Evolutionary conservation across 2,797 vertebrate genomes (phyloP).

Genomic region (Odontamblyopus lacepedii): DNA sequence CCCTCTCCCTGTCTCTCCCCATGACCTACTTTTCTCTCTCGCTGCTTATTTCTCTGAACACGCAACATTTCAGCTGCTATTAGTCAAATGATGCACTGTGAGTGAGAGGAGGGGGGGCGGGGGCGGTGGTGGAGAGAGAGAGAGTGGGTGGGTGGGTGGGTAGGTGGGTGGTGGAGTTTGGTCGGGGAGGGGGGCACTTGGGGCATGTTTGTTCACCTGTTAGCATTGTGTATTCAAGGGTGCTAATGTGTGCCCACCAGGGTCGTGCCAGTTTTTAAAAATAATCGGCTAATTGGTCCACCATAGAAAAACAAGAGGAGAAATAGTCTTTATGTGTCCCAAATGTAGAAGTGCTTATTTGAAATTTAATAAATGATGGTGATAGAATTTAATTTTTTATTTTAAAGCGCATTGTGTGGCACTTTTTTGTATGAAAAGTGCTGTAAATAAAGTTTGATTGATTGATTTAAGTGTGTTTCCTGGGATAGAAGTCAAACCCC

Average conservation of each 20-base stretch:
- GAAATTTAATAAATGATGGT: neutral
- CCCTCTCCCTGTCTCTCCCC: conserved; percentile 14
- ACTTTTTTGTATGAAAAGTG: too few relatives aligned
- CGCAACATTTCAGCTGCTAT: conserved; percentile 72
- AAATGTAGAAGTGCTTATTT: neutral
- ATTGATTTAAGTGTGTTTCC: neutral
- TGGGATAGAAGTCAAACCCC: too few relatives aligned
- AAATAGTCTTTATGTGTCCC: too few relatives aligned
- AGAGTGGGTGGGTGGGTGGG: neutral
- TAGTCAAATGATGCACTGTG: conserved; percentile 67
- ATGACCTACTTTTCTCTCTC: conserved; percentile 66
- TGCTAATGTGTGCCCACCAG: conserved; percentile 41
- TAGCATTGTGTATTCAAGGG: conserved; percentile 50
- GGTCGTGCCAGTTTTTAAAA: conserved; percentile 32
- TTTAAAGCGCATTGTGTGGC: too few relatives aligned
- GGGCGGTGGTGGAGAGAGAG: conserved; percentile 9
- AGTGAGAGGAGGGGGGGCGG: conserved; percentile 24
- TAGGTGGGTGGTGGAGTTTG: conserved; percentile 11
- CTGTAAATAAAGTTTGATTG: too few relatives aligned
- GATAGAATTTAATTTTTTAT: neutral
- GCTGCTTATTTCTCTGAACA: conserved; percentile 68
- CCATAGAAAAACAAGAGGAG: neutral
- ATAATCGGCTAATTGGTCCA: conserved; percentile 38
- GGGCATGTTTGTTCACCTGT: conserved; percentile 58
- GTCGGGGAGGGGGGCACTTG: conserved; percentile 11